Conservation (phyloP, 2,888 invertebrate genomes). For the Lycocerus yunnanus region DNA sequence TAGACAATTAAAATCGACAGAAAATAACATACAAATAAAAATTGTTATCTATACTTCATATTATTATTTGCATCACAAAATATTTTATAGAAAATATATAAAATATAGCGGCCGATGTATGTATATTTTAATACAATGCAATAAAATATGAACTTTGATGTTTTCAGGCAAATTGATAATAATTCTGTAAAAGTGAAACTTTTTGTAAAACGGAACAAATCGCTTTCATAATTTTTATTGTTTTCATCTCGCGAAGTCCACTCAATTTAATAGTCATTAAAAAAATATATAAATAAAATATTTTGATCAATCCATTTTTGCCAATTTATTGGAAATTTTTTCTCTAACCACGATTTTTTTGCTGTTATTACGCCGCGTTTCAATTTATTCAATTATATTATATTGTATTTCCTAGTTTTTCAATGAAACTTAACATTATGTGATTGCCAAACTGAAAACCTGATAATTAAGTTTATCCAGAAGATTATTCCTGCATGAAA, state of each 20-base stretch:
- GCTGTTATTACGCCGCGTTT: too few species aligned
- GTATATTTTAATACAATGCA: background rate
- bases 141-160: background rate
- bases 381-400: too few species aligned
- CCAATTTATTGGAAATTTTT: too few species aligned
- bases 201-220: background rate
- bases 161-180: background rate
- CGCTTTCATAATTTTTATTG: background rate
- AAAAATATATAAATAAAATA: too few species aligned
- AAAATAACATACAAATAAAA: background rate
- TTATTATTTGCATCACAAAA: background rate
- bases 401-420: too few species aligned
- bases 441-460: too few species aligned
- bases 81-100: background rate
- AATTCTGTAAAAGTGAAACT: background rate
- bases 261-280: too few species aligned
- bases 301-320: too few species aligned
- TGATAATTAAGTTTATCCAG: too few species aligned
- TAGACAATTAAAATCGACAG: background rate
- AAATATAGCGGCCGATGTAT: background rate
- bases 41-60: background rate
- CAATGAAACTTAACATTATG: too few species aligned
- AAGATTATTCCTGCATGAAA: too few species aligned
- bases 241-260: background rate
- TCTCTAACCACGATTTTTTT: too few species aligned